A percentile compares a stretch with the other conserved stretches of the same genome.
These are phyloP conservation scores for Drosophila helvetica DNA, from an alignment of 2,888 invertebrate species.

Conservation along the genomic window DNA sequence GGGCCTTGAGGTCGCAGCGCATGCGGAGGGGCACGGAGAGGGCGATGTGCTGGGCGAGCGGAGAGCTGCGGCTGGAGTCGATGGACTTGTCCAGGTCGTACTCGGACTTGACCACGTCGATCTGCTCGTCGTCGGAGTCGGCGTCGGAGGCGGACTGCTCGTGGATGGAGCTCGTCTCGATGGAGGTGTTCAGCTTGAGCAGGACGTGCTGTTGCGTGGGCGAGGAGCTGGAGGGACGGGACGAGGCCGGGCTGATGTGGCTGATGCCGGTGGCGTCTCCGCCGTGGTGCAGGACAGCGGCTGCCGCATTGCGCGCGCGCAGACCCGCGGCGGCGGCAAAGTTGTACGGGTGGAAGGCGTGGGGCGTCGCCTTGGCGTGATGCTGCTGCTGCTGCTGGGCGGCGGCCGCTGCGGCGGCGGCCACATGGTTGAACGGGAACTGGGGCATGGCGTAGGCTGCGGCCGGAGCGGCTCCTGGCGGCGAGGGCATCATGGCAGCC, in stretches of 20 bases:
- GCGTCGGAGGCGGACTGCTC: conserved; percentile 85
- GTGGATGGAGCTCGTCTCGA: conserved; percentile 87
- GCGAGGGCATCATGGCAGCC: conserved; percentile 85
- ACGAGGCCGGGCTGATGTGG: conserved; percentile 83
- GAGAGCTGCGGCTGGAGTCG: conserved; percentile 78
- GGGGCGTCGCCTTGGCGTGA: conserved; percentile 77
- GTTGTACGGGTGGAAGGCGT: conserved; percentile 86
- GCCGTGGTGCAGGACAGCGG: conserved; percentile 62
- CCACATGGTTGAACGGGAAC: conserved; percentile 85
- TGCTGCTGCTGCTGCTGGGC: conserved; percentile 50
- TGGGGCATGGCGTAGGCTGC: conserved; percentile 85
- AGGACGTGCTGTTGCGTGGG: conserved; percentile 76
- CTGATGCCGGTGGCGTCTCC: conserved; percentile 50
- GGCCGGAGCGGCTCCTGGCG: conserved; percentile 82
- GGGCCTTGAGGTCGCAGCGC: conserved; percentile 86
- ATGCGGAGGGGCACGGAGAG: conserved; percentile 85
- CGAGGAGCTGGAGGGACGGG: conserved; percentile 81
- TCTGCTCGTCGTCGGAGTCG: conserved; percentile 89
- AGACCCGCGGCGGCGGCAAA: conserved; percentile 83
- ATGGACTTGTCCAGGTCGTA: conserved; percentile 83
- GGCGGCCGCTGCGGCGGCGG: conserved; percentile 79
- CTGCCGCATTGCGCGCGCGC: conserved; percentile 75
- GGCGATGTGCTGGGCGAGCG: conserved; percentile 85
- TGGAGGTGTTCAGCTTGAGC: conserved; percentile 85
- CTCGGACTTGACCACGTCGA: conserved; percentile 90